phyloP scores from a whole-genome alignment of 2,888 invertebrate genomes.

The Melanotus villosus region DNA sequence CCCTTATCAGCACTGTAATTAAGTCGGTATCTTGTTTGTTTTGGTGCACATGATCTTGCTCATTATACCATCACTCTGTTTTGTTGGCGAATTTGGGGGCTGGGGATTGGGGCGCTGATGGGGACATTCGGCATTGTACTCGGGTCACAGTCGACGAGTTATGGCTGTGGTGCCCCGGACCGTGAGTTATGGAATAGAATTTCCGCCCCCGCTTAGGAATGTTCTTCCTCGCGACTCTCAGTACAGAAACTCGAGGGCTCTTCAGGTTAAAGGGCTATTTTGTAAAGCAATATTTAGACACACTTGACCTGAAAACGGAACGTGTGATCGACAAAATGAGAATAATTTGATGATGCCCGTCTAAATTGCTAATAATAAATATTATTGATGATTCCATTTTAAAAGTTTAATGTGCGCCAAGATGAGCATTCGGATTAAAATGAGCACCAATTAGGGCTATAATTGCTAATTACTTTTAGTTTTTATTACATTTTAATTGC shows the following conservation, averaged over 20 bases:
- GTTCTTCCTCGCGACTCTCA: conserved; percentile 39
- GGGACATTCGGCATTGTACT: conserved; percentile 47
- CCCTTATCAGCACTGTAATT: conserved; percentile 45
- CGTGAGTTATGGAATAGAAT: conserved; percentile 58
- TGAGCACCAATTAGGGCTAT: conserved; percentile 33
- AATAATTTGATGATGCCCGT: neutral
- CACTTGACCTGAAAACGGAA: conserved; percentile 35
- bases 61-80: conserved; percentile 47
- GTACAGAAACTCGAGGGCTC: conserved; percentile 33
- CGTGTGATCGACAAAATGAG: neutral
- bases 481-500: conserved; percentile 43
- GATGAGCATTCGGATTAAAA: conserved; percentile 25
- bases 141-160: conserved; percentile 53
- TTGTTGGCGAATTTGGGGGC: conserved; percentile 39
- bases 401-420: conserved; percentile 13
- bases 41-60: conserved; percentile 46
- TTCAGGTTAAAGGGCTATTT: conserved; percentile 38
- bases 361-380: conserved; percentile 24
- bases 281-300: conserved; percentile 39
- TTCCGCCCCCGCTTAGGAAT: conserved; percentile 55
- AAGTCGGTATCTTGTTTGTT: conserved; percentile 49
- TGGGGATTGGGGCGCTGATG: conserved; percentile 36
- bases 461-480: conserved; percentile 37
- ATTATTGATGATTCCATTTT: conserved; percentile 24
- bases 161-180: conserved; percentile 54